Evolutionary conservation across 2,113 vertebrate genomes (phyloP).

Genomic region (Psittacus erithacus): DNA sequence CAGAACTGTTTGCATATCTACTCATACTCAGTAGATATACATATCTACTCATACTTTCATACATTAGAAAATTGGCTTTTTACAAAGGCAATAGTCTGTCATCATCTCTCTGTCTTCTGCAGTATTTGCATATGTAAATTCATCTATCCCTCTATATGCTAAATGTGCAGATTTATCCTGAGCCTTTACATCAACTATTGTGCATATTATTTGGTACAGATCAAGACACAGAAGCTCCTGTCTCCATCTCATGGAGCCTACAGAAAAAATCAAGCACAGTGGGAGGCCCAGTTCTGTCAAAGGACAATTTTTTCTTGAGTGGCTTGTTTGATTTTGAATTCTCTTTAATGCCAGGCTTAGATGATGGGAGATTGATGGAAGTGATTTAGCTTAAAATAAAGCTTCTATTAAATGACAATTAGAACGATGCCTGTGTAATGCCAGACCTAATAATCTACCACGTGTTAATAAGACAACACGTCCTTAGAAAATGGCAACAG

Average conservation of each 20-base stretch:
- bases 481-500: not conserved
- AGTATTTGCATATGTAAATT: not conserved
- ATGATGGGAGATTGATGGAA: not conserved
- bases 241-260: not conserved
- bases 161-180: not conserved
- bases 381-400: not conserved
- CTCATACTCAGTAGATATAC: not conserved
- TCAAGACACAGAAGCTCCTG: not conserved
- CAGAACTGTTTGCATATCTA: not conserved
- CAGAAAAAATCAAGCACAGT: conserved; percentile 16
- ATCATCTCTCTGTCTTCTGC: not conserved
- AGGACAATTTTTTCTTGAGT: not conserved
- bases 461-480: not conserved
- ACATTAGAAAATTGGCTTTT: not conserved
- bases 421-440: not conserved
- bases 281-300: conserved; percentile 26
- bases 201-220: not conserved
- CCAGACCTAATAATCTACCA: not conserved
- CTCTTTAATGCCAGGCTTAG: conserved; percentile 32
- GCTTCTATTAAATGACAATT: conserved; percentile 16
- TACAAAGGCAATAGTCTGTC: not conserved
- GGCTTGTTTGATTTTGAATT: conserved; percentile 56
- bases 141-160: not conserved
- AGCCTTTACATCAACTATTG: not conserved
- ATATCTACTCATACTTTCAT: not conserved